A percentile compares a stretch with the other conserved stretches of the same genome.
These are phyloP conservation scores for Spizella passerina DNA, from an alignment of 2,797 vertebrate species.

Conservation along the genomic window DNA sequence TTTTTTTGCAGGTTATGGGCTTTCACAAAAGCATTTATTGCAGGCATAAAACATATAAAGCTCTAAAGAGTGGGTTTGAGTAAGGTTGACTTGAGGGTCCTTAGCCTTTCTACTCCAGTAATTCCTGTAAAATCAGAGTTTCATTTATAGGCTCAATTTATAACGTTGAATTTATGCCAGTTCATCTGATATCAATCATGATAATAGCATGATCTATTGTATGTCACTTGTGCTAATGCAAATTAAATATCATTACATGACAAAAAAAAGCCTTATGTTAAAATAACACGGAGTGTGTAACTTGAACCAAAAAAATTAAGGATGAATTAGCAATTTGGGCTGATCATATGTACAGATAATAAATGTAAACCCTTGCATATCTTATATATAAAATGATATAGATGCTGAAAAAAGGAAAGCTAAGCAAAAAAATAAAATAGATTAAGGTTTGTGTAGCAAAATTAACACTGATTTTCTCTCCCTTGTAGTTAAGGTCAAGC, in stretches of 20 bases:
- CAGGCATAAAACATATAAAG: constrained; percentile 83
- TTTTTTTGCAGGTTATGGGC: constrained; percentile 76
- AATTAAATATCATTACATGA: constrained; percentile 83
- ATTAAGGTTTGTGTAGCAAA: background rate
- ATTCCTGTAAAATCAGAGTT: constrained; percentile 86
- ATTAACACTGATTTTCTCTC: background rate
- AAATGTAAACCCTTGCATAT: background rate
- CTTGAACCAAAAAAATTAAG: constrained; percentile 45
- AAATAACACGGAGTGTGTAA: constrained; percentile 76
- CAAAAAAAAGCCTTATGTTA: constrained; percentile 76
- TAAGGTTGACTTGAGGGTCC: constrained; percentile 82
- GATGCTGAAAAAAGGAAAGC: background rate
- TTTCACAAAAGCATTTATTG: constrained; percentile 83
- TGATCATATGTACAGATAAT: background rate
- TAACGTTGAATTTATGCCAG: constrained; percentile 86
- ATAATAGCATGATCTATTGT: constrained; percentile 85
- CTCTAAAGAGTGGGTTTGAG: constrained; percentile 79
- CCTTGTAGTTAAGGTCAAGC: background rate
- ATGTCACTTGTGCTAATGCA: constrained; percentile 82
- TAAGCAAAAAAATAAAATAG: constrained; percentile 28
- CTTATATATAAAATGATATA: background rate
- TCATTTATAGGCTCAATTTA: constrained; percentile 84
- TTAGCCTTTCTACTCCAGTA: constrained; percentile 79
- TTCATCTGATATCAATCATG: constrained; percentile 84
- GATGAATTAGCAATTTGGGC: constrained; percentile 23